Evolutionary conservation across 2,113 vertebrate genomes (phyloP).

Genomic region (Trogon melanurus): DNA sequence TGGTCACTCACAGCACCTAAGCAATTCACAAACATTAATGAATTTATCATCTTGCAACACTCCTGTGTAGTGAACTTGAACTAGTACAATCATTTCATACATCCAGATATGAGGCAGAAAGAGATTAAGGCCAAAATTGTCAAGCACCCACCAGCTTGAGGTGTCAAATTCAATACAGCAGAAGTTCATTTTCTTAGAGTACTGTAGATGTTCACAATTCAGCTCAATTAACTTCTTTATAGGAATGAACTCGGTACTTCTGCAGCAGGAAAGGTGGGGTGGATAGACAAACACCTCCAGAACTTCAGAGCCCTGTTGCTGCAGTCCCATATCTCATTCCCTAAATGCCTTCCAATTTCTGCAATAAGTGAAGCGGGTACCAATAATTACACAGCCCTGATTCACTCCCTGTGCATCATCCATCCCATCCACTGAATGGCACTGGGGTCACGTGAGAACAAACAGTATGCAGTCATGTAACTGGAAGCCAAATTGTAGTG

Average conservation of each 20-base stretch:
- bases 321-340: background rate
- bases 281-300: background rate
- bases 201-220: background rate
- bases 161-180: background rate
- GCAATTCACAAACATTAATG: background rate
- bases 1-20: background rate
- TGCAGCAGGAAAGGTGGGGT: background rate
- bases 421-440: background rate
- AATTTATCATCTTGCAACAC: background rate
- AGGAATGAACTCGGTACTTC: background rate
- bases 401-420: background rate
- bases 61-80: background rate
- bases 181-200: background rate
- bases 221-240: background rate
- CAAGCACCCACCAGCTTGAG: background rate
- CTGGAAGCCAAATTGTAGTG: background rate
- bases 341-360: background rate
- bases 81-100: background rate
- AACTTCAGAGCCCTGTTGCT: background rate
- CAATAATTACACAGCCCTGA: background rate
- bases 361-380: background rate
- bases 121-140: background rate
- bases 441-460: background rate
- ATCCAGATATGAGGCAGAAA: background rate
- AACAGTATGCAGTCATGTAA: background rate